Conservation (phyloP, 2,113 vertebrate genomes). For the Okapia johnstoni region DNA sequence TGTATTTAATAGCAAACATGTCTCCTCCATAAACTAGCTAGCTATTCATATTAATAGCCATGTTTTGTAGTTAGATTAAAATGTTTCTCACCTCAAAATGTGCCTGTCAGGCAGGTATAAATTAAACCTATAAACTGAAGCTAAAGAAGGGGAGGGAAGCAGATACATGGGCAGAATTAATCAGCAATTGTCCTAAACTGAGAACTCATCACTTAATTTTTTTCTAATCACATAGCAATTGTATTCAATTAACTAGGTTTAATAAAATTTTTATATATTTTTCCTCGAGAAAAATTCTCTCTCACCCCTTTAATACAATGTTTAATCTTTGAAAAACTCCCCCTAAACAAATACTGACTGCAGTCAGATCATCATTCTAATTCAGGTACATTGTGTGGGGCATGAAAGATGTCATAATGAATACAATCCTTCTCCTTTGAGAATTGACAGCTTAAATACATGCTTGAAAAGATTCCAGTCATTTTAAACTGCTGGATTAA, state of each 20-base stretch:
- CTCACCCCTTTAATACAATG: not conserved
- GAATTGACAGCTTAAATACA: not conserved
- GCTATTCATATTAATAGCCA: not conserved
- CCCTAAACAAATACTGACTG: not conserved
- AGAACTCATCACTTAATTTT: not conserved
- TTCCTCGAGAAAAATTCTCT: not conserved
- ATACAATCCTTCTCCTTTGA: not conserved
- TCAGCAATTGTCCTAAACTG: not conserved
- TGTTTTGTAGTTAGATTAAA: not conserved
- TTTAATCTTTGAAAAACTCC: conserved; percentile 13
- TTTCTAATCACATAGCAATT: conserved; percentile 4
- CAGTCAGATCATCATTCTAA: not conserved
- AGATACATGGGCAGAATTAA: not conserved
- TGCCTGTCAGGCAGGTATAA: not conserved
- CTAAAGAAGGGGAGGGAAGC: not conserved
- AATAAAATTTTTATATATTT: not conserved
- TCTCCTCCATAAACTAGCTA: not conserved
- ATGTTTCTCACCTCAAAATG: not conserved
- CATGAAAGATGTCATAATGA: not conserved
- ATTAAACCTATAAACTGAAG: not conserved
- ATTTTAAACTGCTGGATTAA: not conserved
- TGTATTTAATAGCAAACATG: not conserved
- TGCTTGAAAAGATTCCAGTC: not conserved
- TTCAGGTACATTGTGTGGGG: not conserved
- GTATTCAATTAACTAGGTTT: not conserved